Conservation (phyloP, 2,797 vertebrate species). For the Sebastes steindachneri region DNA sequence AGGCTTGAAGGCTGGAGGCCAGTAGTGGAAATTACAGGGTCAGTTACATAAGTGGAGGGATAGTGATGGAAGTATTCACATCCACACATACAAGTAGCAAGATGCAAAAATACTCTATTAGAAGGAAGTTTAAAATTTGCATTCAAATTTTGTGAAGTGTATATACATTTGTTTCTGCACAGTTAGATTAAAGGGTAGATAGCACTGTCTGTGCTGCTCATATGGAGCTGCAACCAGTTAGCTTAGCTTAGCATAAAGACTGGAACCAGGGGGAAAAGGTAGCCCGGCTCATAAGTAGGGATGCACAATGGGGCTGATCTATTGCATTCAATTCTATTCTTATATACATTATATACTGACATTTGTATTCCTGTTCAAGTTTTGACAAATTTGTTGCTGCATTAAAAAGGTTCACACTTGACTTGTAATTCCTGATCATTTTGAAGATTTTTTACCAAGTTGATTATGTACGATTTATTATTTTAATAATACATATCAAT, state of each 20-base stretch:
- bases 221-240: background rate
- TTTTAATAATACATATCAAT: no score
- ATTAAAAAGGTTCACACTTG: no score
- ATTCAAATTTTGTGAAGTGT: background rate
- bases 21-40: background rate
- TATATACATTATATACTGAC: no score
- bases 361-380: no score
- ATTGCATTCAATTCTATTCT: no score
- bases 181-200: background rate
- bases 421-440: no score
- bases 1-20: background rate
- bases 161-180: no score
- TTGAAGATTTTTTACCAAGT: no score
- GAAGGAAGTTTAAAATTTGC: background rate
- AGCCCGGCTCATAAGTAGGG: background rate
- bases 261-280: background rate
- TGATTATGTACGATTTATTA: no score
- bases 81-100: background rate
- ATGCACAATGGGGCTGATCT: no score
- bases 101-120: background rate
- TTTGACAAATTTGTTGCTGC: no score
- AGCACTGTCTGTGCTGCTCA: background rate
- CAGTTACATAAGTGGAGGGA: background rate
- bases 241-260: background rate
- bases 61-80: background rate